Conservation (phyloP, 2,113 vertebrate genomes). For the Actenoides lindsayi region DNA sequence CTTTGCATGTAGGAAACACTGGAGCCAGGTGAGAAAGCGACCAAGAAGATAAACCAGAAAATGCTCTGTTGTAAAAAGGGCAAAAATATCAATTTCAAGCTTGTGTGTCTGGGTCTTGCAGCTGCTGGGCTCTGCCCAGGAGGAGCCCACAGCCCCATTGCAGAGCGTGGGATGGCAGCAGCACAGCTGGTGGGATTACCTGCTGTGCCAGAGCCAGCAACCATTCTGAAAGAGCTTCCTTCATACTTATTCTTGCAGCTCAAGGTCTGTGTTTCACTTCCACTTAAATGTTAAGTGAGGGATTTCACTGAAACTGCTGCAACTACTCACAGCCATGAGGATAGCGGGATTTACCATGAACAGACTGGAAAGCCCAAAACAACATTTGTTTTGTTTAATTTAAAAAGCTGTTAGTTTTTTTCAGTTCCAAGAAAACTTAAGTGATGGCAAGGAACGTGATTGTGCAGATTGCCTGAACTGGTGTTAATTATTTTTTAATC, state of each 20-base stretch:
- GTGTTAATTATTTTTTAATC: slow-evolving; percentile 61
- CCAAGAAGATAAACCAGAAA: not conserved
- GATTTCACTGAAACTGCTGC: not conserved
- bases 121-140: not conserved
- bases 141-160: accelerated
- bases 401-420: slow-evolving; percentile 58
- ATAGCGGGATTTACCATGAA: not conserved
- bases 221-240: not conserved
- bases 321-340: not conserved
- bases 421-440: slow-evolving; percentile 50
- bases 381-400: slow-evolving; percentile 63
- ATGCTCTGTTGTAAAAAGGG: not conserved
- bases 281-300: not conserved
- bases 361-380: slow-evolving; percentile 39
- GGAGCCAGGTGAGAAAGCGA: not conserved
- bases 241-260: not conserved
- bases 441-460: slow-evolving; percentile 39
- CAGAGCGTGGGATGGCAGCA: not conserved
- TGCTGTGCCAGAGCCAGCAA: not conserved
- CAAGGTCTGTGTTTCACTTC: not conserved
- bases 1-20: not conserved
- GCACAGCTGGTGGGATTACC: not conserved
- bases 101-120: no score
- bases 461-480: slow-evolving; percentile 54
- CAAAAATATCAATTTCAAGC: not conserved